Base-by-base conservation (phyloP, 2,888 invertebrate genomes). In the Drosophila borealis region DNA sequence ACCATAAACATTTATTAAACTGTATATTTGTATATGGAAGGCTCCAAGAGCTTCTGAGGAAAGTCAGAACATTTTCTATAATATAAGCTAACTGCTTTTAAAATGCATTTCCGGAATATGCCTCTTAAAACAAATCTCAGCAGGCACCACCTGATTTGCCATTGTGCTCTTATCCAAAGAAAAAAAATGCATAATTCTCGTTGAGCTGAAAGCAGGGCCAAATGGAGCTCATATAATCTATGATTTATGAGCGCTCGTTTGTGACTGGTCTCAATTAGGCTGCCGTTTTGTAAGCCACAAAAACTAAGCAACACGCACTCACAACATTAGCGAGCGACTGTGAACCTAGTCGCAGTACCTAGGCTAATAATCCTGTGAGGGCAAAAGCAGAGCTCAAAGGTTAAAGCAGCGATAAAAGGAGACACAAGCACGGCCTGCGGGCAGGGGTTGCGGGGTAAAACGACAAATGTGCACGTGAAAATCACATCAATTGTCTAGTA, bases 401-500 rank as follows among this genome's bases (percentile, higher is more conserved):
- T 89, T 85, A 87, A 89, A 70, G 51, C 77, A 39, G 56, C 89
- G 59, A 89, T 87, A 89, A 89, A 89, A 73, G 71, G 76, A 84
- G 77, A 88, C 89, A 87, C 73, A 78, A 88, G 79, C 71, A 72
- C 13, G 10, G 39, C 8, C 2, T 8, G n/a, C 13, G 37, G 42
- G 6, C 10, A n/a, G 54, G 44, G 44, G 42, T 46, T 45, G 9
- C 8, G 51, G 21, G 21, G 10, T 21, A 59, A 46, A 89, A 88
- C 81, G 81, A 67, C 74, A 76, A 71, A 75, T 57, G 65, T 67
- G 72, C 91, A 90, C 90, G 90, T 89, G 74, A 90, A 87, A 90
- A 81, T 83, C 85, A 74, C 83, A 90, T 91, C 82, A 89, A 90
- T 89, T 88, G 80, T 81, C 81, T 81, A 54, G 54, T 51, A 54